A percentile compares a stretch with the other conserved stretches of the same genome.
phyloP scores from a whole-genome alignment of 2,797 vertebrate species.

The Oreochromis mossambicus region DNA sequence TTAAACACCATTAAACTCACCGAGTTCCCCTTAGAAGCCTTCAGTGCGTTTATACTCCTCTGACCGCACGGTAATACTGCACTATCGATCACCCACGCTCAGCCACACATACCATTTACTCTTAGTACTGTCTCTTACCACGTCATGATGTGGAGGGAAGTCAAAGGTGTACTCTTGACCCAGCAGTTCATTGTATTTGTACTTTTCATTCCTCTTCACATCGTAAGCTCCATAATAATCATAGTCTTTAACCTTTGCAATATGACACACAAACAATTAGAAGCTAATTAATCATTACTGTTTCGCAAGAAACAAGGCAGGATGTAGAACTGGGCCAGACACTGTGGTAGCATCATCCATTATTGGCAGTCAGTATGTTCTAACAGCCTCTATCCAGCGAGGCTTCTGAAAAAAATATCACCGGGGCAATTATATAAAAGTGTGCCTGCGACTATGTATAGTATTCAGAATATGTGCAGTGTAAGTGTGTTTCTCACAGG shows the following conservation, averaged over 20 bases:
- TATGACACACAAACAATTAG: constrained; percentile 21
- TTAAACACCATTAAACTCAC: constrained; percentile 8
- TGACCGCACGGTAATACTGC: background rate
- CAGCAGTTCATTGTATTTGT: constrained; percentile 81
- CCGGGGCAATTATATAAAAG: background rate
- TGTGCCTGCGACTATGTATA: background rate
- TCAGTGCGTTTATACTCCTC: background rate
- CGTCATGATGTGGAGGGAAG: constrained; percentile 89
- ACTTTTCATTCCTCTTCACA: constrained; percentile 62
- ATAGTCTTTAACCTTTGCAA: constrained; percentile 82
- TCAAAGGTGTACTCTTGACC: constrained; percentile 87
- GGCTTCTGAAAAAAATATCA: background rate
- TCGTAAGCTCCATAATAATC: constrained; percentile 90
- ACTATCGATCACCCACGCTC: background rate
- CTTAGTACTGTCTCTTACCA: constrained; percentile 66
- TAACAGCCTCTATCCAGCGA: background rate
- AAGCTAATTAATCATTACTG: background rate
- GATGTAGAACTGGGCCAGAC: background rate
- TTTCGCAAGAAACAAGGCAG: background rate
- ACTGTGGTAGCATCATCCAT: background rate
- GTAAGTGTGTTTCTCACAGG: constrained; percentile 75
- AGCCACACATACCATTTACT: background rate
- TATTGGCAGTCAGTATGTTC: background rate
- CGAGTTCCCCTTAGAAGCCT: background rate
- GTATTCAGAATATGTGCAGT: background rate